Conservation (phyloP, 2,888 invertebrate genomes). For the Athalia rosae region DNA sequence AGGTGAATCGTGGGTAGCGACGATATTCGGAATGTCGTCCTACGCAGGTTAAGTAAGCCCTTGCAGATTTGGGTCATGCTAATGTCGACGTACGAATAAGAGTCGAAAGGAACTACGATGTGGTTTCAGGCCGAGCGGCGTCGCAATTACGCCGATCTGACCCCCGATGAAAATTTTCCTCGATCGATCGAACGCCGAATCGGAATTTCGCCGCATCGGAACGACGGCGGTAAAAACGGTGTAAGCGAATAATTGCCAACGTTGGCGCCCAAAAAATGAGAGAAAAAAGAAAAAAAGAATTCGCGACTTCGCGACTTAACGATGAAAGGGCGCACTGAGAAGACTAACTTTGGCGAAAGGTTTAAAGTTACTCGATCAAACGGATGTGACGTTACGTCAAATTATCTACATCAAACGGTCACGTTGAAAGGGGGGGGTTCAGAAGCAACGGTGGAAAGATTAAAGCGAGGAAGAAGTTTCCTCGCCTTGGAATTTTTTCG, state of each 20-base stretch:
- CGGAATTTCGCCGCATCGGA: background rate
- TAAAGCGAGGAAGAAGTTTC: background rate
- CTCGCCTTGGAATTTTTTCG: too few species aligned
- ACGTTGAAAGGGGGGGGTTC: constrained; percentile 4
- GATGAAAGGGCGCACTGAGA: background rate
- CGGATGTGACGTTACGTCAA: background rate
- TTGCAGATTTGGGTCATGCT: constrained; percentile 39
- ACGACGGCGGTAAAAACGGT: background rate
- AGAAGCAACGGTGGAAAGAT: constrained; percentile 16
- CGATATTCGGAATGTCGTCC: background rate
- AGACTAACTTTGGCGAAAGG: background rate
- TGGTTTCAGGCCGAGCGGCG: constrained; percentile 27
- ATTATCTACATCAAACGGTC: constrained; percentile 36
- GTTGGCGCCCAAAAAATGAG: constrained; percentile 4
- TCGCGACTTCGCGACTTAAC: background rate
- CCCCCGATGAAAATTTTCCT: background rate
- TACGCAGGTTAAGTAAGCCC: constrained; percentile 20
- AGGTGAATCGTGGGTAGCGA: constrained; percentile 28
- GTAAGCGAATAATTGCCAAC: constrained; percentile 22
- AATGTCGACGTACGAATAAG: constrained; percentile 28
- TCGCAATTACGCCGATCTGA: constrained; percentile 42
- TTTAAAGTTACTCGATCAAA: constrained; percentile 28
- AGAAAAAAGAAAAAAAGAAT: constrained; percentile 8
- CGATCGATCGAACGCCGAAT: constrained; percentile 2
- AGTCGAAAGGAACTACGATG: constrained; percentile 28